Base-by-base conservation (phyloP, 2,888 invertebrate genomes). In the Bombylius major region DNA sequence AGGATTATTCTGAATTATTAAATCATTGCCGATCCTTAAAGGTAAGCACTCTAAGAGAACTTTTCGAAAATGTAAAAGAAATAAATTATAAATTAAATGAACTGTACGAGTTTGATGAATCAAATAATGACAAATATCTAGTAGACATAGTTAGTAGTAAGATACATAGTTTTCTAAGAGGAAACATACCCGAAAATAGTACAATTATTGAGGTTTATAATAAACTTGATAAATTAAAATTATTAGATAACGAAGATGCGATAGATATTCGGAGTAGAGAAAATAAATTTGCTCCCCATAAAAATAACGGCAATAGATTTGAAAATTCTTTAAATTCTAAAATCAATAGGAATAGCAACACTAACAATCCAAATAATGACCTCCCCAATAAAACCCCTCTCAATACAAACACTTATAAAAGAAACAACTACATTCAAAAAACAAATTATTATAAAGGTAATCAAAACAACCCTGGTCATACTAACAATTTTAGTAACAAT, bases 131-230 rank as follows among this genome's bases (percentile, higher is more conserved):
- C 33, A 54, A 54, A 32, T 54, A 54, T 23, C 12, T 54, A 49
- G 54, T 54, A 42, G 54, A 54, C n/a, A 54, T 54, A 44, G 42
- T 54, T 33, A 54, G 44, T 49, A 33, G 45, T 44, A 55, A 50
- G 46, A 46, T 55, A 13, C 54, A 55, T 45, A 14, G 8, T 34
- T 54, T 54, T 45, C 3, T 54, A 50, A 31, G 49, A 45, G 54
- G 54, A 14, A 23, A 54, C 14, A 54, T 54, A 13, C 54, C 54
- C 14, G 54, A 54, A 50, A 49, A 54, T 50, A 31, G 12, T 36
- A 31, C 53, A 47, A 53, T 47, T 39, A 47, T 53, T 9, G 47
- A 53, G 47, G 47, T 53, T 14, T 53, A 53, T 39, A 53, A 47
- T 47, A 53, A 53, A 33, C 34, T 49, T 54, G 46, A 54, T 13